Evolutionary conservation across 2,888 invertebrate species (phyloP), one percentile per base, ranked within the genome.

Genomic region (Diogma glabrata): DNA sequence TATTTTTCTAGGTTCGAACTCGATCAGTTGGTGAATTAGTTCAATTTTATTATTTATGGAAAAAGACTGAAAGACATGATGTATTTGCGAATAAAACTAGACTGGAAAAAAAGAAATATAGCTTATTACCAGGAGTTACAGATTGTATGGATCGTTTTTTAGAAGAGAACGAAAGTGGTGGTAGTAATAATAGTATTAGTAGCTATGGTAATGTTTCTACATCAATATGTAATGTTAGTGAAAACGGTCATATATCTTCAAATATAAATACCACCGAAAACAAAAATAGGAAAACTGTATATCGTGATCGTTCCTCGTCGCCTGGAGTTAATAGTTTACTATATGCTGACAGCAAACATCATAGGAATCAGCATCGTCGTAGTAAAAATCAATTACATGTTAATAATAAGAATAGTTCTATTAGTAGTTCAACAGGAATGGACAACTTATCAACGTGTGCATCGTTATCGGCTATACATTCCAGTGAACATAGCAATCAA

Each of bases 1-100:
- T 23, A 45, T 24, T 30, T 30, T 40, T 33, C 24, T 52, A 69
- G 69, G 71, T 96, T 46, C 78, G 89, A 60, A 94, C 95, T 52
- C 77, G 96, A 59, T 90, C 93, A 8, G 94, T 97, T 40, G 92
- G 95, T 26, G 97, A 99, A 70, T 74, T 99, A 55, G 94, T 97
- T 12, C 93, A 96, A 66, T 99, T 97, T 73, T 89, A 89, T 69
- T 89, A 89, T 62, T 77, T 95, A 51, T 99, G 99, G 99, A 99
- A 99, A 72, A 97, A 97, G 71, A 96, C 96, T 22, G 96, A 96
- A 64, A 77, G 97, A 16, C 94, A 96, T 69, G 97, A 97, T 60
- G 55, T 84, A 61, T 84, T 84, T 66, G 92, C 92, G 1, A 87
- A 89, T 65, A 89, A 89, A 69, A 84, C 87, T 9, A 76, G 91